Conservation (phyloP, 2,113 vertebrate species). For the Leiothrix lutea region DNA sequence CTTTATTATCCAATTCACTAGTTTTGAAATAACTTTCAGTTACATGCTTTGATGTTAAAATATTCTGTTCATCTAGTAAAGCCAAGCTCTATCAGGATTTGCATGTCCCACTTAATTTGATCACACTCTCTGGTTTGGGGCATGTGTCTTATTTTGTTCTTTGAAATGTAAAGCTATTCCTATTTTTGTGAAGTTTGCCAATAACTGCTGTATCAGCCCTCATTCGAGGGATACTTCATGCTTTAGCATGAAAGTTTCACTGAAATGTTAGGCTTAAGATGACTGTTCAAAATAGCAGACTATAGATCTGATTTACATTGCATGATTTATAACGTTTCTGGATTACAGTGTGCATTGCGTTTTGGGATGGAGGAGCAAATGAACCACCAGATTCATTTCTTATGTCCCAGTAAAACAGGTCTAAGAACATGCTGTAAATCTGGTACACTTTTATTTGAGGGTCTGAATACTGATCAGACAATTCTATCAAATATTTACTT, state of each 20-base stretch:
- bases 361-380: neutral
- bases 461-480: neutral
- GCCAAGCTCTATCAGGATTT: conserved; percentile 18
- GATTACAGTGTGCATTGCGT: neutral
- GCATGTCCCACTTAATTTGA: conserved; percentile 17
- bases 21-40: conserved; percentile 21
- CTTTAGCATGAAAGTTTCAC: neutral
- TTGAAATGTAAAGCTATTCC: conserved; percentile 4
- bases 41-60: conserved; percentile 37
- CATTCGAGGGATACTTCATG: neutral
- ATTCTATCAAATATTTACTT: neutral
- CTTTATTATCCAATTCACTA: conserved; percentile 24
- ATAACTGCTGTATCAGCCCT: neutral
- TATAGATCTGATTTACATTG: neutral
- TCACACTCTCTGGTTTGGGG: neutral
- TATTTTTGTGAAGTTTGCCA: neutral
- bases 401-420: neutral
- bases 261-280: neutral
- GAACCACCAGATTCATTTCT: neutral
- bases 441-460: neutral
- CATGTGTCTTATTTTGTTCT: neutral
- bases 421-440: neutral
- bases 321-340: neutral
- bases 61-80: conserved; percentile 17
- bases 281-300: neutral